Evolutionary conservation across 1,140 invertebrate genomes (phyloP).

Genomic region (Proales similis): DNA sequence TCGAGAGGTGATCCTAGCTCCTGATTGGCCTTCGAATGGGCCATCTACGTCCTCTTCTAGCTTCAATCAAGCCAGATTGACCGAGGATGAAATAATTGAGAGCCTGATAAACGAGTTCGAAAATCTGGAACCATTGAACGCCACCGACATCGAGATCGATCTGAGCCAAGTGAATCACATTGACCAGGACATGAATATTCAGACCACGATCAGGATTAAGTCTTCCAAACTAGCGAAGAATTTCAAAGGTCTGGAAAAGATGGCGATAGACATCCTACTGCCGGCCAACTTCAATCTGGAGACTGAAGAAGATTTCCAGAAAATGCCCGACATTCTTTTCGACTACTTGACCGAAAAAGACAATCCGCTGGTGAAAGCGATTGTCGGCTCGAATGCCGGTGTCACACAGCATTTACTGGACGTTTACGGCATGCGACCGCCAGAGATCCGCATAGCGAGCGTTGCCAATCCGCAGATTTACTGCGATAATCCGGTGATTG

Average conservation of each 20-base stretch:
- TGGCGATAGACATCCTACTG: neutral
- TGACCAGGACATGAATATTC: constrained; percentile 1
- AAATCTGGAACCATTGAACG: neutral
- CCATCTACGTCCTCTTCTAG: neutral
- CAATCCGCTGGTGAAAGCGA: neutral
- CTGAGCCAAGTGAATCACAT: neutral
- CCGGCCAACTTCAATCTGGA: constrained; percentile 1
- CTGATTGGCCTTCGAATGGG: neutral
- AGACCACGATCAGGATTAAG: neutral
- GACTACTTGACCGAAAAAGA: neutral
- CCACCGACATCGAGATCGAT: neutral
- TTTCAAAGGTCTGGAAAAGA: constrained; percentile 1
- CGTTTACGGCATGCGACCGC: constrained; percentile 17
- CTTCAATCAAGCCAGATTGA: too few species aligned
- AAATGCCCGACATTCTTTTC: neutral
- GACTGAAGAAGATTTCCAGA: neutral
- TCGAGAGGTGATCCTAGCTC: neutral
- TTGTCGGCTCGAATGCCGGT: constrained; percentile 5
- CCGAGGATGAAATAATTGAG: too few species aligned
- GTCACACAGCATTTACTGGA: constrained; percentile 8
- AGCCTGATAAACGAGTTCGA: neutral
- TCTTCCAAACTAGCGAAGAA: neutral
- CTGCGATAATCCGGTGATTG: constrained; percentile 21
- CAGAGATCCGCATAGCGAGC: neutral
- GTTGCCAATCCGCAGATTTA: neutral